These are phyloP conservation scores for Abscondita cerata DNA, from an alignment of 2,888 invertebrate species.

Conservation along the genomic window DNA sequence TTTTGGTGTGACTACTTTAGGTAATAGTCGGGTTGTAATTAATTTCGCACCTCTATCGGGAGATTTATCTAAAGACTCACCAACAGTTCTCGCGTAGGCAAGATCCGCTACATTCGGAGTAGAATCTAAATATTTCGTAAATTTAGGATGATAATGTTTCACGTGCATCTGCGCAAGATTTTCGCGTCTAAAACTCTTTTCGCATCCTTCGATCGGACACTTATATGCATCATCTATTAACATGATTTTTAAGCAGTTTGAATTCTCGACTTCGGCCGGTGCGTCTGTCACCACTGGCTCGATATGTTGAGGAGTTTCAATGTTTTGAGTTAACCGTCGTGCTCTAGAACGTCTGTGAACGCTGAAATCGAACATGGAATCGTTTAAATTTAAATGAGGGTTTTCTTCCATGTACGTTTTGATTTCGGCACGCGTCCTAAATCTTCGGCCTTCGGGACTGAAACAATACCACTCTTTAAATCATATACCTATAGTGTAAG, in stretches of 20 bases:
- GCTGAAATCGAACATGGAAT: slow-evolving; percentile 65
- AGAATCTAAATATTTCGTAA: slow-evolving; percentile 75
- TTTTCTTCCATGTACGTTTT: slow-evolving; percentile 60
- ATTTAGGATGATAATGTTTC: slow-evolving; percentile 90
- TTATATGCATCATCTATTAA: slow-evolving; percentile 71
- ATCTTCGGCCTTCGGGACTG: slow-evolving; percentile 67
- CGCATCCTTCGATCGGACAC: slow-evolving; percentile 84
- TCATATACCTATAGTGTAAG: too few relatives aligned
- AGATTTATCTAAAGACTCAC: slow-evolving; percentile 62
- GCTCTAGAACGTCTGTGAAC: slow-evolving; percentile 59
- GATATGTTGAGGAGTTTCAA: neutral
- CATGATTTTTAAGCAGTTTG: slow-evolving; percentile 52
- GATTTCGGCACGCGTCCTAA: slow-evolving; percentile 66
- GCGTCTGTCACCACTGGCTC: slow-evolving; percentile 10
- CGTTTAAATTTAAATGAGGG: slow-evolving; percentile 59
- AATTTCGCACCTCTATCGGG: slow-evolving; percentile 38
- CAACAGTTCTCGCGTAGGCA: slow-evolving; percentile 80
- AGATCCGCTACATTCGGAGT: slow-evolving; percentile 88
- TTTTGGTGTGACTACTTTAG: slow-evolving; percentile 37
- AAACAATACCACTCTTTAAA: too few relatives aligned
- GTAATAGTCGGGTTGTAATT: slow-evolving; percentile 17
- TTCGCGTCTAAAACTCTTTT: slow-evolving; percentile 90
- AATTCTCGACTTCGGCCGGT: slow-evolving; percentile 31
- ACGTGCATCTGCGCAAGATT: slow-evolving; percentile 92
- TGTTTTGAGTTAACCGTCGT: slow-evolving; percentile 10